Conservation (phyloP, 2,888 invertebrate genomes). For the Drosophila percnosoma region DNA sequence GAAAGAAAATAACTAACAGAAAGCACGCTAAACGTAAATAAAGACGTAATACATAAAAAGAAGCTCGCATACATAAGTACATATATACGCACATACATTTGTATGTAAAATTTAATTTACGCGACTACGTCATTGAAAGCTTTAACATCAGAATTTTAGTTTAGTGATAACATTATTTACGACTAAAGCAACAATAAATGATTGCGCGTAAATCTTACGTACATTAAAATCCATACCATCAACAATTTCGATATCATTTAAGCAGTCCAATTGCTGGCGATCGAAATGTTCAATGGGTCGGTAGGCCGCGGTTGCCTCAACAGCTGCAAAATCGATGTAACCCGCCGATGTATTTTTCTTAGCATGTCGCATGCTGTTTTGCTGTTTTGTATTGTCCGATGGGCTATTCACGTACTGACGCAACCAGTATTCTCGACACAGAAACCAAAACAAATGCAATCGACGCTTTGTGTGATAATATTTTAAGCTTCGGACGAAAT, state of each 20-base stretch:
- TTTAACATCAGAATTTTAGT: not conserved
- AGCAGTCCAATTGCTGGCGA: constrained; percentile 30
- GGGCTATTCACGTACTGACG: constrained; percentile 35
- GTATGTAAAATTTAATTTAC: not conserved
- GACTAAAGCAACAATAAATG: not conserved
- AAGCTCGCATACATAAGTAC: not conserved
- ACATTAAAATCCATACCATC: constrained; percentile 80
- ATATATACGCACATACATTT: not conserved
- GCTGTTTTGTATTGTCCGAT: not conserved
- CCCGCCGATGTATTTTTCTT: constrained; percentile 3
- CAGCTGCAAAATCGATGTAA: constrained; percentile 81
- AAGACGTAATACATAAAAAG: constrained; percentile 20
- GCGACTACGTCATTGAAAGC: not conserved
- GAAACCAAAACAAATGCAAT: constrained; percentile 71
- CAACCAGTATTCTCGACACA: constrained; percentile 78
- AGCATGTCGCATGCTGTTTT: constrained; percentile 35
- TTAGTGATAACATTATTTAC: not conserved
- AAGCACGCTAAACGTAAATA: constrained; percentile 38
- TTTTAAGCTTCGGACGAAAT: constrained; percentile 67
- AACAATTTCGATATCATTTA: constrained; percentile 79
- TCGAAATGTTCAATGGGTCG: constrained; percentile 61
- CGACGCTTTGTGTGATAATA: constrained; percentile 76
- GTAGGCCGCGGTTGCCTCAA: constrained; percentile 70
- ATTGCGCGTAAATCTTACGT: constrained; percentile 42
- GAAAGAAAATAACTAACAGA: constrained; percentile 30